These are phyloP conservation scores for Campylomormyrus numenius DNA, from an alignment of 2,113 vertebrate genomes.

Conservation along the genomic window DNA sequence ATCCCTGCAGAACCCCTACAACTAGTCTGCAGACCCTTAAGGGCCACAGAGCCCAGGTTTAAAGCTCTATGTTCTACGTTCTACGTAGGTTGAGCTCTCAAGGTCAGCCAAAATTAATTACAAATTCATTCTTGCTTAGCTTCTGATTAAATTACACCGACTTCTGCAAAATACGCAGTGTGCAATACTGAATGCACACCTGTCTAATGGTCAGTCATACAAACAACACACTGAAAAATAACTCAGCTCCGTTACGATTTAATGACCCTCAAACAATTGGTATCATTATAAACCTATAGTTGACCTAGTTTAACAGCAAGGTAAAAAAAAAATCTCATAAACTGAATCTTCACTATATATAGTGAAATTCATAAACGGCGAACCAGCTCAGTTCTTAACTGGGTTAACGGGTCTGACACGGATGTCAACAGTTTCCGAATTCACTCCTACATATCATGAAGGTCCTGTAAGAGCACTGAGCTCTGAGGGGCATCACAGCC, in stretches of 20 bases:
- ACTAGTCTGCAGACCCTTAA: neutral
- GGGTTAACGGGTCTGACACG: neutral
- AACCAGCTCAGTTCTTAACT: neutral
- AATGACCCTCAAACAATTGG: neutral
- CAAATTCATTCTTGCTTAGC: neutral
- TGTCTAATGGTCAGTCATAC: neutral
- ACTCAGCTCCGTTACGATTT: neutral
- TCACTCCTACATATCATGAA: neutral
- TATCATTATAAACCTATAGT: neutral
- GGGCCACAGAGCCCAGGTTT: neutral
- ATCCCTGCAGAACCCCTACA: neutral
- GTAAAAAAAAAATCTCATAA: neutral
- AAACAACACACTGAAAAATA: neutral
- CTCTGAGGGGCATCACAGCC: neutral
- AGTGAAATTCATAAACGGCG: neutral
- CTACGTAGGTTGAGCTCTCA: neutral
- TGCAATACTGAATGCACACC: neutral
- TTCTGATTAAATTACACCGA: neutral
- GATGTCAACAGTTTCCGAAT: neutral
- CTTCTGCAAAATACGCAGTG: neutral
- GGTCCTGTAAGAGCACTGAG: neutral
- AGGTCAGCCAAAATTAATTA: neutral
- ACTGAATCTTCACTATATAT: neutral
- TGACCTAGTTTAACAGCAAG: neutral
- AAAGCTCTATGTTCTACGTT: neutral